Conservation (phyloP, 2,113 vertebrate genomes). For the Lepus europaeus region DNA sequence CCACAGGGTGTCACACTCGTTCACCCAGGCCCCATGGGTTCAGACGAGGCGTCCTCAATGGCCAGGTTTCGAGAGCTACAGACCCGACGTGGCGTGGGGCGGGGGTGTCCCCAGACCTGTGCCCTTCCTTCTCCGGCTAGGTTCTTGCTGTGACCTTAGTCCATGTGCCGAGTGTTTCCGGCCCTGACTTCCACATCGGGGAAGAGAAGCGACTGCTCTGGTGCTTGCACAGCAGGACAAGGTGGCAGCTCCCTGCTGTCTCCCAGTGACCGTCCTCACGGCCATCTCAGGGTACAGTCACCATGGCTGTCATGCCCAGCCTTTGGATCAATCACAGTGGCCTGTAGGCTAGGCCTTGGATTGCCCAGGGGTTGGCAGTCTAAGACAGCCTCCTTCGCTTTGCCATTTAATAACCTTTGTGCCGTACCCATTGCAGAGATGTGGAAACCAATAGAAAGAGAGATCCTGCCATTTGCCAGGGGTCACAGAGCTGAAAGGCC, state of each 20-base stretch:
- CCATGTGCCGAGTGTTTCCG: not conserved
- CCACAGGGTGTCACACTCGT: not conserved
- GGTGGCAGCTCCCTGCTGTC: not conserved
- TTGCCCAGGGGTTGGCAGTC: not conserved
- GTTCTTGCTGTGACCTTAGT: not conserved
- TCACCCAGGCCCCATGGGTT: not conserved
- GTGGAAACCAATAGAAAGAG: not conserved
- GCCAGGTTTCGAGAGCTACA: rapidly evolving
- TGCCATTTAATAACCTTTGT: not conserved
- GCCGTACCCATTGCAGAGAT: rapidly evolving
- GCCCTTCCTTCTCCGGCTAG: not conserved
- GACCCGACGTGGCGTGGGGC: not conserved
- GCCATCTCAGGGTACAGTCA: not conserved
- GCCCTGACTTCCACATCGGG: not conserved
- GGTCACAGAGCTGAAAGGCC: not conserved
- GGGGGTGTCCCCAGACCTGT: not conserved
- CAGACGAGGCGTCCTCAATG: not conserved
- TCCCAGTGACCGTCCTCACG: not conserved
- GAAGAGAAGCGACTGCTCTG: not conserved
- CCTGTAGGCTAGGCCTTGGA: not conserved
- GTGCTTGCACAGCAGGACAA: not conserved
- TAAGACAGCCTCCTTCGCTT: too few relatives aligned
- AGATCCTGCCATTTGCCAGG: not conserved
- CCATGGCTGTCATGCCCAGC: not conserved
- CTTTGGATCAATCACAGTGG: rapidly evolving